Evolutionary conservation across 2,888 invertebrate genomes (phyloP), one percentile per base, ranked within the genome.

Genomic region (Drosophila pegasa): DNA sequence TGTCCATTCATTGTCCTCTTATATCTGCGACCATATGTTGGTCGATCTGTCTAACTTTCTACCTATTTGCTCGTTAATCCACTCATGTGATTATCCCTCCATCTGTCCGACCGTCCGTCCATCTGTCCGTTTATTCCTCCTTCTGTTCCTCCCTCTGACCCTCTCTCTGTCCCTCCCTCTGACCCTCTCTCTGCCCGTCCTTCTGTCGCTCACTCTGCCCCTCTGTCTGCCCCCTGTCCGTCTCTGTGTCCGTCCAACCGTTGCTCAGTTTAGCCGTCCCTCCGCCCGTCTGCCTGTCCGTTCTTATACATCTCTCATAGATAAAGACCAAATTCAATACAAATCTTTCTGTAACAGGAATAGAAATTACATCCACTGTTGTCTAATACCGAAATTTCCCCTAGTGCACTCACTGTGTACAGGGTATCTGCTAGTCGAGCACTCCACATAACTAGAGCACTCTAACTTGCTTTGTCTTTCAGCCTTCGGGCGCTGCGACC

Each of bases 401-500:
- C 8, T 4, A 3, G 4, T n/a, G 4, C n/a, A 25, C 0, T 25
- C n/a, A 14, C 8, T n/a, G 0, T n/a, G 2, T 25, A 27, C 25
- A 45, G 43, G 27, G 43, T 45, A 45, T 45, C 5, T 16, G 16
- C 10, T n/a, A 27, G 43, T 16, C 14, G 2, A 9, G n/a, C 43
- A 25, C 9, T 25, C 2, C 14, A n/a, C n/a, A n/a, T 9, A 3
- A 9, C 9, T 1, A n/a, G n/a, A 25, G 25, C 43, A 25, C 10
- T 43, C n/a, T 16, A 16, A 16, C 22, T 22, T 22, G 2, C 22
- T 16, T 25, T 31, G 41, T 27, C 16, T 48, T 31, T 18, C 27
- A 52, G 63, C 68, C 78, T 67, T 31, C 27, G 63, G 33, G 16
- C 20, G 10, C 6, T 51, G 27, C 41, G 68, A 60, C 71, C 75